Evolutionary conservation across 2,888 invertebrate genomes (phyloP).

Genomic region (Dorcus hopei): DNA sequence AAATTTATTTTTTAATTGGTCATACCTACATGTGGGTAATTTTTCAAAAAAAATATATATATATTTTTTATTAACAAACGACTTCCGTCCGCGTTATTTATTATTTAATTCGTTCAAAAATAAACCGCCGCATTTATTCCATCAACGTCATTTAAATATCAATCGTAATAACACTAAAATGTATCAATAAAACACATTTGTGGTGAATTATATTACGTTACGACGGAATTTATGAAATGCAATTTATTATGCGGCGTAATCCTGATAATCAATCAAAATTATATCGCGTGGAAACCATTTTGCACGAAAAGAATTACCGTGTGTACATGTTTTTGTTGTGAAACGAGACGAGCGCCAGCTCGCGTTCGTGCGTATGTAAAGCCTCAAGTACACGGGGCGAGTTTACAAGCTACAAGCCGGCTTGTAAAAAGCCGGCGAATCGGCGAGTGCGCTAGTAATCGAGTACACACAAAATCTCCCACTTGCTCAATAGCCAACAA

Average conservation of each 20-base stretch:
- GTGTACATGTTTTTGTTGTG: neutral
- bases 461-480: no score
- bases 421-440: no score
- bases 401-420: no score
- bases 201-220: neutral
- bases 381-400: no score
- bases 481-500: no score
- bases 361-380: neutral
- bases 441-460: no score
- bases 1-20: no score
- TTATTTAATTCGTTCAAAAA: neutral
- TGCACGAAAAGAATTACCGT: neutral
- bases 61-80: no score
- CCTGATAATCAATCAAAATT: neutral
- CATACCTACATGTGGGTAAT: no score
- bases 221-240: neutral
- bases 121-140: neutral
- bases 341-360: neutral
- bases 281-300: neutral
- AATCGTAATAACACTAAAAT: neutral
- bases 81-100: no score
- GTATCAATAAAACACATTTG: neutral
- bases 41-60: no score
- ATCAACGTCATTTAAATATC: neutral
- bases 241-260: neutral